Base-by-base conservation (phyloP, 2,888 invertebrate species). In the Poecilobothrus nobilitatus region DNA sequence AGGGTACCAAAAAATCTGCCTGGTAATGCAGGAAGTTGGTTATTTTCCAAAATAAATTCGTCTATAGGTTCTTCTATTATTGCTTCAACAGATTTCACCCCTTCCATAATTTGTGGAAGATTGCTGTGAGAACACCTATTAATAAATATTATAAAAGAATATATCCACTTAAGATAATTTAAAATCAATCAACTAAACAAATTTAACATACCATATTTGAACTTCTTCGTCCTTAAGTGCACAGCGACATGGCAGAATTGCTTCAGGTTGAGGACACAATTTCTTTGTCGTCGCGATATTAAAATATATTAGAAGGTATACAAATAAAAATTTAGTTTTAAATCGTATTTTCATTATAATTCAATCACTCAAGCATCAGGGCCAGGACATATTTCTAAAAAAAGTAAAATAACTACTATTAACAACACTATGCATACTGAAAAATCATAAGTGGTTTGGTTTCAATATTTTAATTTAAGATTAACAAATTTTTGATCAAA, bases 121-220 rank as follows among this genome's bases (percentile, higher is more conserved):
- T 93, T 93, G 83, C 93, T 92, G 84, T 94, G 93, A n/a, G 94
- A 93, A 79, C 94, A 94, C 94, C 94, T 94, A 80, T 33, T 63
- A 7, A 68, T 66, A 71, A 67, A 70, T 27, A 27, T 53, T 53
- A 2, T 53, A 53, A 53, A 53, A 53, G 18, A 18, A 53, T 53
- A 12, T 53, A 12, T 41, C 5, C 41, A 12, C 7, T n/a, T 12
- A 2, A 6, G 53, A 6, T 15, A 3, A 62, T 7, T 21, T 7
- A 65, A 27, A 27, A 27, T 2, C 27, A 27, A 4, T 27, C 15
- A 68, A 63, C 63, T 20, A 67, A 21, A 66, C 8, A 15, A 53
- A 66, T 20, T n/a, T 2, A 66, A 66, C 73, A 82, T 83, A 92
- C 94, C 94, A 94, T 84, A 94, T 90, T 84, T 94, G 94, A 74